Evolutionary conservation across 2,797 vertebrate species (phyloP), one percentile per base, ranked within the genome.

Genomic region (Malacoctenus gilli): DNA sequence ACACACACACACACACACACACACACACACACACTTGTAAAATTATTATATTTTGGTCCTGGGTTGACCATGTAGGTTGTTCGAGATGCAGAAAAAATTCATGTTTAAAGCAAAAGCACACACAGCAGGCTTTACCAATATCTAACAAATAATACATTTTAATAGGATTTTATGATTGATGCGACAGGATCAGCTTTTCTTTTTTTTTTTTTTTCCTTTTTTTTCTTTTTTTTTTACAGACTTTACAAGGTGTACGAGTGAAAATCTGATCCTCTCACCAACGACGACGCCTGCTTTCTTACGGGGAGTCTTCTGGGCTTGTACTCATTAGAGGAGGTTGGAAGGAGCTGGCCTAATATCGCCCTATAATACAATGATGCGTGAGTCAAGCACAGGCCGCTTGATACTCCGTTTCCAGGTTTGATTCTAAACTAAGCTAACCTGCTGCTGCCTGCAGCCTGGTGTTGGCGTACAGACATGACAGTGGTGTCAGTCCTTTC

Each of bases 11-110:
- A 23, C 22, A 23, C 25, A 28, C 25, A 28, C 25, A 28, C 25
- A 5, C n/a, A n/a, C n/a, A n/a, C 25, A 28, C 25, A 5, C 38
- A 37, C 13, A 35, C 39, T 51, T 0, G 2, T 6, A 57, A 34
- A 38, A 53, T 64, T 56, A 20, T 56, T 43, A 48, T 16, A 60
- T 66, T n/a, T 59, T 73, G 67, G 67, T 77, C 77, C 47, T 57
- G 48, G 53, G 58, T 56, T 15, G 28, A 72, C 71, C 37, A 25
- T 4, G 49, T 69, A 28, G 46, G 49, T 59, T 48, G 44, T 13
- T 41, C 72, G 14, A 49, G 70, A 69, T 61, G 44, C 14, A 59
- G 20, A 46, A 65, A 31, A 73, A 41, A 21, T 50, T 37, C 23
- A 61, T 52, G 10, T 60, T 59, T 35, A 46, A 79, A 64, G 30